Evolutionary conservation across 92 coral and sea anemone species (phyloP), one percentile per base, ranked within the genome.

Genomic region (Meandrina meandrites): DNA sequence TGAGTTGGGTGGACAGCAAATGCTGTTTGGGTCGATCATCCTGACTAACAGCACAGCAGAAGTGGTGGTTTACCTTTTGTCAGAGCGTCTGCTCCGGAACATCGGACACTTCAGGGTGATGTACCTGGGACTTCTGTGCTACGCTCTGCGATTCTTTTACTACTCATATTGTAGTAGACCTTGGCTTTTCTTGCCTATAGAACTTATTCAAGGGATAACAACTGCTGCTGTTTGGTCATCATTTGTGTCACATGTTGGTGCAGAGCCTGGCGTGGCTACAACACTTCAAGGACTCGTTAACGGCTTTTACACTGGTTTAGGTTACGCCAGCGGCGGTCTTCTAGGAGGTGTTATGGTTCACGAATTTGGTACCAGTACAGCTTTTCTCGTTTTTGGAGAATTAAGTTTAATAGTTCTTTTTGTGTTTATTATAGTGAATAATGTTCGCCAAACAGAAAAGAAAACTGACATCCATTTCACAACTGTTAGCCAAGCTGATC

Each of bases 201-300:
- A 97, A 84, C 85, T 95, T 16, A 97, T 95, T 74, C 99, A 97
- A 73, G 99, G 99, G 13, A 89, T 97, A 24, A 97, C 99, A 54
- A 91, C 97, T 8, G 99, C 99, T 27, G 99, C 97, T 3, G 91
- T 97, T 31, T 97, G 99, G 99, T 92, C 99, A 11, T 94, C 99
- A 40, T 97, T 97, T 86, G 99, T 97, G 66, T 97, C 96, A 42
- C 92, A 97, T 78, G 99, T 97, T 12, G 98, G 99, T 36, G 93
- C 98, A 12, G 91, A 88, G 69, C 93, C 98, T 16, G 98, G 95
- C 6, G 90, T 93, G 70, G 94, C 96, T 24, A 90, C 99, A 1
- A 95, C 99, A 10, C 89, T 97, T 13, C 99, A 97, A 62, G 99
- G 99, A 28, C 92, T 97, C 36, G 98, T 97, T 22, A 97, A 93